These are phyloP conservation scores for Ypsolopha sequella DNA, from an alignment of 2,888 invertebrate species.

Conservation along the genomic window DNA sequence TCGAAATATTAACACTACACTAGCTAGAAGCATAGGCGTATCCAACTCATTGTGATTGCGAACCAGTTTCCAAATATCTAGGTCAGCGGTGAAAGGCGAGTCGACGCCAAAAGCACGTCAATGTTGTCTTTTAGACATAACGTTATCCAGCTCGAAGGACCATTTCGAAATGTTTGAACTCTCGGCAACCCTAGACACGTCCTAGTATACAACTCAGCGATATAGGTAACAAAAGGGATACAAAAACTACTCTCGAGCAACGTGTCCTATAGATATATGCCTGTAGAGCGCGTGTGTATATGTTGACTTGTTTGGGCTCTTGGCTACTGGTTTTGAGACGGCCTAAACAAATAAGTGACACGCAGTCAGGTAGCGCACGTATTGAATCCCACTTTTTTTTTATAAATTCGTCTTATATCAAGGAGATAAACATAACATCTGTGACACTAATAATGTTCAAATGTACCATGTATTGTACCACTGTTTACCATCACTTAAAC, in stretches of 20 bases:
- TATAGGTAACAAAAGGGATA: conserved; percentile 37
- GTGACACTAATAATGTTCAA: too few relatives aligned
- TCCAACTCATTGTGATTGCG: conserved; percentile 49
- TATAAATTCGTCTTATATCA: conserved; percentile 41
- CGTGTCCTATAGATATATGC: conserved; percentile 30
- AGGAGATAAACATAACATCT: too few relatives aligned
- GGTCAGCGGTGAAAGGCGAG: conserved; percentile 65
- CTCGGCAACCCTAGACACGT: conserved; percentile 37
- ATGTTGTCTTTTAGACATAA: background rate
- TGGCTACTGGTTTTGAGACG: conserved; percentile 66
- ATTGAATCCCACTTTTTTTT: conserved; percentile 48
- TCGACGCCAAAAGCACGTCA: conserved; percentile 15
- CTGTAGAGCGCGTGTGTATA: conserved; percentile 15
- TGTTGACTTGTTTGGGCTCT: conserved; percentile 31
- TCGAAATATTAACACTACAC: background rate
- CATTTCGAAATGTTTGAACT: too few relatives aligned
- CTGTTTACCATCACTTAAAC: too few relatives aligned
- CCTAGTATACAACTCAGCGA: conserved; percentile 51
- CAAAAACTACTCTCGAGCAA: conserved; percentile 49
- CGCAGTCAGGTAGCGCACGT: conserved; percentile 46
- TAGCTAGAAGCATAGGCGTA: background rate
- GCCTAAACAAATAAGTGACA: conserved; percentile 69
- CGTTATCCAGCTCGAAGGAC: background rate
- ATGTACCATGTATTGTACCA: too few relatives aligned
- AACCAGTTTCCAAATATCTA: conserved; percentile 66